Percentiles rank a stretch among this genome's conserved stretches.
These are phyloP conservation scores for Lordiphosa clarofinis DNA, from an alignment of 1,140 invertebrate genomes.

Conservation along the genomic window DNA sequence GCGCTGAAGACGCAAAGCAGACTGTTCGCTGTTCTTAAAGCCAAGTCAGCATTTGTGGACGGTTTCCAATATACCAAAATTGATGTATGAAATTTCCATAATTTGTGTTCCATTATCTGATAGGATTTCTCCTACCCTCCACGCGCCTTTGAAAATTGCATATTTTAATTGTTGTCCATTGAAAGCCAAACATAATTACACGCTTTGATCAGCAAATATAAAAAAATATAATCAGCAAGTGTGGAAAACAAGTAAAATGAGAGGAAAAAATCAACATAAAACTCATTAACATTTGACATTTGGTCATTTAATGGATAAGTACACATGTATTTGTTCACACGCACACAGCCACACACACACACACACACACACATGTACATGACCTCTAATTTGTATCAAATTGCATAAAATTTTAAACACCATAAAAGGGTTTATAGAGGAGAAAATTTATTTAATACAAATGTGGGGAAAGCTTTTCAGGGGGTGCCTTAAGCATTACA, in stretches of 20 bases:
- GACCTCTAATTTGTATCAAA: conserved; percentile 1
- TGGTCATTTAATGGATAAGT: conserved; percentile 12
- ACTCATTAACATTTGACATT: conserved; percentile 25
- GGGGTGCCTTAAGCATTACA: no score
- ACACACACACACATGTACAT: neutral
- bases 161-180: no score
- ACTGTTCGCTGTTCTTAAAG: no score
- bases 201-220: neutral
- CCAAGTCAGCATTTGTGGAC: no score
- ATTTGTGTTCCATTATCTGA: no score
- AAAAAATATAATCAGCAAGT: conserved; percentile 5
- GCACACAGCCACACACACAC: neutral
- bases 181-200: neutral
- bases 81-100: neutral
- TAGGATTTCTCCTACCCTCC: no score
- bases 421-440: no score
- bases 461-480: no score
- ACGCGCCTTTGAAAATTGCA: neutral
- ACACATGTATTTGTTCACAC: neutral
- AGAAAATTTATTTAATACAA: no score
- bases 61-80: neutral
- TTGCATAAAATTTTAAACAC: conserved; percentile 2
- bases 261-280: conserved; percentile 8
- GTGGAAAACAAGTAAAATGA: conserved; percentile 1
- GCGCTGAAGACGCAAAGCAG: conserved; percentile 14